Evolutionary conservation across 2,888 invertebrate species (phyloP), one percentile per base, ranked within the genome.

Genomic region (Geophilus truncorum): DNA sequence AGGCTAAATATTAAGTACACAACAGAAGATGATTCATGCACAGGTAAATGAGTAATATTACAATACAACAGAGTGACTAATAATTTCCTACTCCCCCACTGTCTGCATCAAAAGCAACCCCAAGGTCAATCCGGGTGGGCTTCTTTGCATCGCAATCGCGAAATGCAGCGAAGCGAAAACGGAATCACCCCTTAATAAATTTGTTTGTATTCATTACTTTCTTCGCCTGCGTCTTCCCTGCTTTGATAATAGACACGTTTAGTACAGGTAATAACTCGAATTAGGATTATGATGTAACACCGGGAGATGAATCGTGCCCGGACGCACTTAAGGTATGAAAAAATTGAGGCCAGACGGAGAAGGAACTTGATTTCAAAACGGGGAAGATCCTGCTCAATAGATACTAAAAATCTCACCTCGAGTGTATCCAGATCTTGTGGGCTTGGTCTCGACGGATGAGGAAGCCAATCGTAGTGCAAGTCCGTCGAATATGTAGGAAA

Each of bases 381-480:
- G 51, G 51, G 51, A 51, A 51, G 51, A 51, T 51, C 51, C 51
- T 51, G 51, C 51, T 51, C 51, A 18, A 51, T 51, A 51, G 51
- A 51, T 51, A 21, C 28, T n/a, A 28, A 75, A 75, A 30, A 23
- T 30, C 75, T 75, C 75, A 75, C 75, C 75, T 28, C 15, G 18
- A 32, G 30, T 75, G 75, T 75, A 30, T 75, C 75, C 75, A 75
- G 32, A 32, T 75, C 28, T 75, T 75, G 51, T 6, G 51, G 51
- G 51, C 75, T 28, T 75, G 30, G 32, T 25, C 86, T 84, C 23
- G 83, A 84, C 15, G 86, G 51, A 79, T 51, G 51, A 28, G 89
- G 89, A 81, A 91, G 86, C 90, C 90, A 90, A 77, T 88, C 86
- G 84, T 89, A 90, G 57, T 87, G 87, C 40, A 85, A 84, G 81